Percentiles rank a stretch among this genome's conserved stretches.
Evolutionary conservation across 2,113 vertebrate genomes (phyloP).

Genomic region (Climacteris rufus): DNA sequence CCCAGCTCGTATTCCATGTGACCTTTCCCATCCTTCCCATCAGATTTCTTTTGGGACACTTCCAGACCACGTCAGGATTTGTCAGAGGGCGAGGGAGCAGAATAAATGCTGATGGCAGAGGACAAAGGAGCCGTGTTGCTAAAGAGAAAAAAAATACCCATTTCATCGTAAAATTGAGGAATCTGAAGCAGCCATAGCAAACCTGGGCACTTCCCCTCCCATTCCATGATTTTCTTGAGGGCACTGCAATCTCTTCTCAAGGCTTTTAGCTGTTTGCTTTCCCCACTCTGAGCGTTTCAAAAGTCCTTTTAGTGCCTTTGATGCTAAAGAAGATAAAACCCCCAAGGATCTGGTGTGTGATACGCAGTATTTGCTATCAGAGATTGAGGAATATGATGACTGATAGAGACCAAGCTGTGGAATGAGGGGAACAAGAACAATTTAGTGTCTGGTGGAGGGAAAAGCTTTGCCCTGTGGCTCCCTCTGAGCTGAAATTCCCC

Average conservation of each 20-base stretch:
- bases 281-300: background rate
- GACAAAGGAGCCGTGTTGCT: background rate
- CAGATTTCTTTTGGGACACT: conserved; percentile 13
- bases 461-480: background rate
- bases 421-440: background rate
- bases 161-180: background rate
- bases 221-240: background rate
- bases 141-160: background rate
- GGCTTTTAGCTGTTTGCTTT: background rate
- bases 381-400: background rate
- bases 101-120: conserved; percentile 18
- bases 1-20: background rate
- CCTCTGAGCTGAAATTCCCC: background rate
- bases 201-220: background rate
- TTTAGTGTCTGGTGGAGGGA: background rate
- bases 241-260: background rate
- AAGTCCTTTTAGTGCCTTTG: background rate
- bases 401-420: background rate
- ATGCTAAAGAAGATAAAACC: background rate
- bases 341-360: background rate
- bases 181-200: background rate
- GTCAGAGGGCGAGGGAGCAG: conserved; percentile 1
- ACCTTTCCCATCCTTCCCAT: conserved; percentile 1
- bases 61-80: conserved; percentile 24
- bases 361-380: accelerated